A percentile compares a stretch with the other conserved stretches of the same genome.
Conservation (phyloP, 2,113 vertebrate genomes). For the Cyanocitta stelleri region DNA sequence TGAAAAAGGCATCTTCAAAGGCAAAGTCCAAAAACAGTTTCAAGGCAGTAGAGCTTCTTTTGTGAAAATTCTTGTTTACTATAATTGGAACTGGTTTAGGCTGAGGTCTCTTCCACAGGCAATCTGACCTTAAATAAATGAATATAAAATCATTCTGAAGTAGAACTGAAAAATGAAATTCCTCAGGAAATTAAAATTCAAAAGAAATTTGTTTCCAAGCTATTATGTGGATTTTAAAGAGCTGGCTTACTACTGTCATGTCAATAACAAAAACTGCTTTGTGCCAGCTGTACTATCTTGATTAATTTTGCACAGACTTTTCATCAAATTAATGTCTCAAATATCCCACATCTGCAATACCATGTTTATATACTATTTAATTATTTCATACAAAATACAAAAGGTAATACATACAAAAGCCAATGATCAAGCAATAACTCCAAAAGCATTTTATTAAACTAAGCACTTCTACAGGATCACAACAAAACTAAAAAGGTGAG, state of each 20-base stretch:
- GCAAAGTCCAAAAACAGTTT: background rate
- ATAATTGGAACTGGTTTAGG: background rate
- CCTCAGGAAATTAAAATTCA: background rate
- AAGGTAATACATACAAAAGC: background rate
- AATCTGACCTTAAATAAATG: background rate
- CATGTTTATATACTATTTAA: background rate
- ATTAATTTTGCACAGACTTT: slow-evolving; percentile 9
- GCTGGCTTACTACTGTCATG: background rate
- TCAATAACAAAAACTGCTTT: background rate
- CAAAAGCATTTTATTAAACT: background rate
- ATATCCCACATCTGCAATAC: background rate
- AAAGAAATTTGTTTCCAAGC: background rate
- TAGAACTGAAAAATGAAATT: background rate
- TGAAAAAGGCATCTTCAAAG: background rate
- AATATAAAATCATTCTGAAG: background rate
- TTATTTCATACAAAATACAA: background rate
- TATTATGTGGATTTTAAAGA: background rate
- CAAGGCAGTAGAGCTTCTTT: background rate
- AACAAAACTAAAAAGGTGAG: background rate
- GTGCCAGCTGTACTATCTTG: background rate
- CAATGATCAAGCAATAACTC: background rate
- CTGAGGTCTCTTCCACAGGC: background rate
- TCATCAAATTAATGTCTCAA: background rate
- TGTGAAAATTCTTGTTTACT: background rate
- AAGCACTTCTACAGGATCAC: background rate